Evolutionary conservation across 2,113 vertebrate genomes (phyloP).

Genomic region (Lepisosteus osseus): DNA sequence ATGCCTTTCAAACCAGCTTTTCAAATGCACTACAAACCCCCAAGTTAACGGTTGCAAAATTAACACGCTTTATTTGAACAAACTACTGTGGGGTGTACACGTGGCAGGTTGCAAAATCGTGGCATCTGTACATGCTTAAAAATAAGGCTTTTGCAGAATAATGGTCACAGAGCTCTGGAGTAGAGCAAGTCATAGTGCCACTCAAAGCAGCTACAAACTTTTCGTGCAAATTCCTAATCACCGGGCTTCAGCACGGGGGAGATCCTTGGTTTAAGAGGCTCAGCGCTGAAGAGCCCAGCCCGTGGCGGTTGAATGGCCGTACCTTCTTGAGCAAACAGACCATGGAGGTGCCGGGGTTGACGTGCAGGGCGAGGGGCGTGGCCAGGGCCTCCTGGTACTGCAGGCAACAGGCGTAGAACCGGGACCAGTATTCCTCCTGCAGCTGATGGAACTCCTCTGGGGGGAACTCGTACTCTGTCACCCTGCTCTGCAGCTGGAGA

Average conservation of each 20-base stretch:
- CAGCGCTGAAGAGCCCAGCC: not conserved
- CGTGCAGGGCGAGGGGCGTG: constrained; percentile 76
- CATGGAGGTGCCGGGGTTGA: constrained; percentile 76
- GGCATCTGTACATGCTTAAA: no score
- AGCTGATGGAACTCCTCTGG: constrained; percentile 88
- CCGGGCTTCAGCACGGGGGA: no score
- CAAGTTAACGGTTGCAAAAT: no score
- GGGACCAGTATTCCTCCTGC: constrained; percentile 93
- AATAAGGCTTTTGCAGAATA: no score
- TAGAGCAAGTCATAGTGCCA: not conserved
- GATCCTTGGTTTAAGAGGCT: no score
- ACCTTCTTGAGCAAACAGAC: constrained; percentile 89
- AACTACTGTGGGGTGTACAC: no score
- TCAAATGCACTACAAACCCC: no score
- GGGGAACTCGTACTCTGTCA: constrained; percentile 87
- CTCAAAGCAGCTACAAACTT: not conserved
- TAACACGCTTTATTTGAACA: no score
- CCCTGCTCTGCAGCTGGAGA: constrained; percentile 80
- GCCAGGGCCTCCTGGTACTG: constrained; percentile 90
- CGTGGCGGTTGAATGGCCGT: not conserved
- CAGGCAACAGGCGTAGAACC: constrained; percentile 90
- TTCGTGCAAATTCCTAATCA: no score
- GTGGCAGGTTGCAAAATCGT: no score
- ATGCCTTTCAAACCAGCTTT: no score
- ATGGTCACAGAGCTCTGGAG: no score